Base-by-base conservation (phyloP, 1,140 invertebrate species). In the Listronotus oregonensis region DNA sequence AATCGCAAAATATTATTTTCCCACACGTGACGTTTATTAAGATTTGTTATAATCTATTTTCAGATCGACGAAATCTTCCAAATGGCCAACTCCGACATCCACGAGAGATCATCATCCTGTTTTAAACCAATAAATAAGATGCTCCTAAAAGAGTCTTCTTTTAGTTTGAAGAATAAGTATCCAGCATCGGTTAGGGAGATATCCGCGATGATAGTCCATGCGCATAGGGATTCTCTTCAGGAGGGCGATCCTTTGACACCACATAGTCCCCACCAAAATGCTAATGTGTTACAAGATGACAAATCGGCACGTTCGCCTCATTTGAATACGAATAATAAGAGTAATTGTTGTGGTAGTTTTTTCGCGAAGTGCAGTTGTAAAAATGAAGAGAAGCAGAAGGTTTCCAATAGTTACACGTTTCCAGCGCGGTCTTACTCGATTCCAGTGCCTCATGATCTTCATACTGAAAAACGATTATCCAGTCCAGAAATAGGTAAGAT, bases 271-370 rank as follows among this genome's bases (percentile, higher is more conserved):
- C 14, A 21, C 18, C 14, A 42, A 37, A 27, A 39, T 40, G 47
- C 39, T 40, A 47, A 50, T 44, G 51, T 14, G 14, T 21, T 21
- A 15, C 31, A 39, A 51, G 39, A 52, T 54, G 50, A 14, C 49
- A 57, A 68, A 43, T 27, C 70, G 68, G 68, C 67, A 39, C 63
- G 73, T 62, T 68, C 64, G 31, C 56, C 72, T 69, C 74, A 64
- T 56, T 65, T 65, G 47, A 65, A 65, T 49, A 47, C 14, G 17
- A 66, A 66, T 49, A 51, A 49, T 40, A 75, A 73, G 17, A 68
- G 71, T 7, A 77, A 80, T 72, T 77, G 73, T 55, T 80, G 78
- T 68, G 78, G 77, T 49, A 79, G 77, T 72, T 67, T 79, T 37
- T 80, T 72, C 65, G 75, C 75, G 15, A 76, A 78, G 67, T 79